Conservation (phyloP, 2,888 invertebrate genomes). For the Hydriomena furcata region DNA sequence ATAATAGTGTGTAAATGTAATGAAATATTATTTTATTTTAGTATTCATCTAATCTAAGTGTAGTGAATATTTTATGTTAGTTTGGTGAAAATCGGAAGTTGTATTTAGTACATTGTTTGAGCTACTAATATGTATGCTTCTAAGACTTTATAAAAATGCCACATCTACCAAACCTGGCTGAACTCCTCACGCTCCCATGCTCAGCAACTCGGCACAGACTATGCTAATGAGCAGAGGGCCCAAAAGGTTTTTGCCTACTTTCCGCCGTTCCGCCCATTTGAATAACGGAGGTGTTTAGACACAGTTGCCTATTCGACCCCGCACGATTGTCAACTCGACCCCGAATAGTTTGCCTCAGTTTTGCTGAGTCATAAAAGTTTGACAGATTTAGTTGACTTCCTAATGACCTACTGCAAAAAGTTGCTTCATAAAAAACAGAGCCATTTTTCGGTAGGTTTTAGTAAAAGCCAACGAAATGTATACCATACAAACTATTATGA, state of each 20-base stretch:
- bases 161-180: conserved; percentile 31
- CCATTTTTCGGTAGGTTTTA: no score
- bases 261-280: conserved; percentile 57
- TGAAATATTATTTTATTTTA: no score
- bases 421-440: no score
- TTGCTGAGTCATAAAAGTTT: conserved; percentile 20
- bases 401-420: no score
- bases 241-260: conserved; percentile 61
- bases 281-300: conserved; percentile 53
- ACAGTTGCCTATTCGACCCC: conserved; percentile 38
- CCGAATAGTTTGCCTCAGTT: conserved; percentile 46
- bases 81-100: no score
- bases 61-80: no score
- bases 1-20: no score
- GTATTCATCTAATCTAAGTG: no score
- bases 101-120: no score
- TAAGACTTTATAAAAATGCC: conserved; percentile 11
- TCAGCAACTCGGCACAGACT: conserved; percentile 51
- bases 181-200: conserved; percentile 41
- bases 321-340: conserved; percentile 2
- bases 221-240: conserved; percentile 61
- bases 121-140: neutral
- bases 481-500: no score
- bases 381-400: conserved; percentile 35
- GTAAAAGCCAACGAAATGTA: no score